Base-by-base conservation (phyloP, 2,797 vertebrate genomes). In the Helicolenus hilgendorfi region DNA sequence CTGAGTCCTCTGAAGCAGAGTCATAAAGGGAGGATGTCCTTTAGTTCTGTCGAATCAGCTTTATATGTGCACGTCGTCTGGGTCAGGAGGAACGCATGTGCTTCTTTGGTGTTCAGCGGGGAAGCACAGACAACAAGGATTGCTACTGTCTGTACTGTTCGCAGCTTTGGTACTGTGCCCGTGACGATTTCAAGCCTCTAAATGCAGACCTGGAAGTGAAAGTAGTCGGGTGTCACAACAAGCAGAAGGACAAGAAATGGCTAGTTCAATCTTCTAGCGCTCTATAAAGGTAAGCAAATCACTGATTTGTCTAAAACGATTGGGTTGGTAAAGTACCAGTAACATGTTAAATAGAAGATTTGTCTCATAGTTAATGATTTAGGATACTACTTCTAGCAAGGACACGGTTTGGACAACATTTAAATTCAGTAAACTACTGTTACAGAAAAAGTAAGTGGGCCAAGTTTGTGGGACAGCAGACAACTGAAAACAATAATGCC, bases 41-140 rank as follows among this genome's bases (percentile, higher is more conserved):
- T 77, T 58, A 62, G 73, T 80, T 92, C 76, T 89, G 89, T 81
- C 82, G 56, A 92, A 90, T 92, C 92, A 92, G 87, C 89, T 89
- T 77, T 77, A 36, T 92, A 78, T 68, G 75, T 77, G 67, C 76
- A 76, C 20, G 69, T 71, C 22, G 76, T 79, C 92, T 53, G 27
- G 86, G 89, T 96, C 95, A 96, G 94, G 89, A 92, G 95, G 93
- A 94, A 90, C 60, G 92, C 94, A 96, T 95, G 95, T 92, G 94
- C 92, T 95, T 83, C 85, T 96, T 81, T 93, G 87, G 83, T 84
- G 91, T 95, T 85, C 55, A 41, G 60, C 31, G 63, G 85, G 71
- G 64, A 93, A 91, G 64, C 74, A 71, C 31, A 81, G 86, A 88
- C 85, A 95, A 95, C 95, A 96, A 95, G 85, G 94, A 92, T 84